These are phyloP conservation scores for Dicrostonyx torquatus DNA, from an alignment of 2,797 vertebrate genomes.

Conservation along the genomic window DNA sequence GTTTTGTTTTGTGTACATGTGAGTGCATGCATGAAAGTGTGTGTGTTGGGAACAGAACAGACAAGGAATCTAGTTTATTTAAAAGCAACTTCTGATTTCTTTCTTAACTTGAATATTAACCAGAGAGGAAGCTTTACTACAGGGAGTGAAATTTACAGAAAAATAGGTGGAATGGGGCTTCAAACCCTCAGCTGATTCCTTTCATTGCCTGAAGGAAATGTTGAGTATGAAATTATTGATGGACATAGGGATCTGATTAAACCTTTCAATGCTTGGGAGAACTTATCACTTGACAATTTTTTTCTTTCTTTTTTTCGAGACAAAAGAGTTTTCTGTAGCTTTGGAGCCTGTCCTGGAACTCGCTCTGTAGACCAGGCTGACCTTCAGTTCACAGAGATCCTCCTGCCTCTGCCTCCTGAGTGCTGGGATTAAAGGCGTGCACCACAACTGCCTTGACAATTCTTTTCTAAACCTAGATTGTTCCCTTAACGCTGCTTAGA, in stretches of 20 bases:
- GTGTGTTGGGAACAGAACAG: neutral
- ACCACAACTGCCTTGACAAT: neutral
- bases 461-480: constrained; percentile 15
- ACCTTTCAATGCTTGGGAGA: constrained; percentile 3
- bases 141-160: constrained; percentile 18
- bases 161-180: neutral
- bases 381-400: too few relatives aligned
- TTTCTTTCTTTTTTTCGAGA: too few relatives aligned
- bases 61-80: constrained; percentile 18
- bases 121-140: neutral
- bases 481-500: neutral
- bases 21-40: neutral
- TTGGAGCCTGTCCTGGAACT: too few relatives aligned
- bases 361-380: too few relatives aligned
- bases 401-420: too few relatives aligned
- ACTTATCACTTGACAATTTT: neutral
- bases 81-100: neutral
- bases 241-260: neutral
- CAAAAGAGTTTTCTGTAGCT: too few relatives aligned
- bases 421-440: too few relatives aligned
- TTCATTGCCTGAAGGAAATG: neutral
- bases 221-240: neutral
- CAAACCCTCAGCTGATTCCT: neutral
- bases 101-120: constrained; percentile 25
- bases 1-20: neutral